Conservation (phyloP, 2,888 invertebrate species). For the Drymonia ruficornis region DNA sequence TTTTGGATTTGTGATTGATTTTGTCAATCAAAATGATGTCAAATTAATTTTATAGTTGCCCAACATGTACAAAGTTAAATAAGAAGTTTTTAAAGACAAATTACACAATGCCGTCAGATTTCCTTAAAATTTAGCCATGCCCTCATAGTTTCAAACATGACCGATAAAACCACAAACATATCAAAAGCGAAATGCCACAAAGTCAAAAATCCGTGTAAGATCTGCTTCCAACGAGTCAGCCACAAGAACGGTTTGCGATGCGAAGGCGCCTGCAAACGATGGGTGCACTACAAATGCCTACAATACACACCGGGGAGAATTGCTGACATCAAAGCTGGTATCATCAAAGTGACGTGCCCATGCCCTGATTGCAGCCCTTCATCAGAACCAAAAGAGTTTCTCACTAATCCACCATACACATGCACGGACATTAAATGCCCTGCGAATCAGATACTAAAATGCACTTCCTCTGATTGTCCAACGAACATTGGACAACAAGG, state of each 20-base stretch:
- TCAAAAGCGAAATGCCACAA: conserved; percentile 21
- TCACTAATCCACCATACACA: conserved; percentile 6
- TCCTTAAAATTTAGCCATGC: not conserved
- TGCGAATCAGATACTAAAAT: conserved; percentile 4
- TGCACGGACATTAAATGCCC: conserved; percentile 8
- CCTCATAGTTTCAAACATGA: not conserved
- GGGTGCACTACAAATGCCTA: conserved; percentile 62
- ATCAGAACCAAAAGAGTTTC: conserved; percentile 4
- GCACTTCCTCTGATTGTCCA: not conserved
- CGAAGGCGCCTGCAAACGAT: conserved; percentile 60
- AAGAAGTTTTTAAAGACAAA: not conserved
- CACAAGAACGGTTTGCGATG: conserved; percentile 60
- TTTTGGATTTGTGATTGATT: no score
- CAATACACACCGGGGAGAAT: conserved; percentile 59
- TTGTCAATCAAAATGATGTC: not conserved
- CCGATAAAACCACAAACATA: not conserved
- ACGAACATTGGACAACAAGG: not conserved
- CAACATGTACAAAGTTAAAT: not conserved
- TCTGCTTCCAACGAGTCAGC: conserved; percentile 50
- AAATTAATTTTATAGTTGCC: not conserved
- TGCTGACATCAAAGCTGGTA: conserved; percentile 55
- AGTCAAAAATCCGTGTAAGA: conserved; percentile 61
- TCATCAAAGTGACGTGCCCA: conserved; percentile 56
- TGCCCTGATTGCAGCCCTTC: conserved; percentile 54
- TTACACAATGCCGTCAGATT: not conserved